Percentiles rank a stretch among this genome's conserved stretches.
phyloP scores from a whole-genome alignment of 2,113 vertebrate species.

The Dromiciops gliroides region DNA sequence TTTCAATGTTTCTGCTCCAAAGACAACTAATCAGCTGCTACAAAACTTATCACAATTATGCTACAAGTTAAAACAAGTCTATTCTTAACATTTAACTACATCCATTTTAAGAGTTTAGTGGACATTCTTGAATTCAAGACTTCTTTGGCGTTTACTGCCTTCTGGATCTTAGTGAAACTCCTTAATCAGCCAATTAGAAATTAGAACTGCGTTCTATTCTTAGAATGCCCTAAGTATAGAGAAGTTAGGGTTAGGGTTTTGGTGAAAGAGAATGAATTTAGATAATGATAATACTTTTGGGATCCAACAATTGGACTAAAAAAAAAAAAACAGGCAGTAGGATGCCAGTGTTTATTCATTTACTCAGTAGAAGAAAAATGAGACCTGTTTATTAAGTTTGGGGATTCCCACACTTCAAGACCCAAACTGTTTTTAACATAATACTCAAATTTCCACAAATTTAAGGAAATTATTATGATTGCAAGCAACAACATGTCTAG shows the following conservation, averaged over 20 bases:
- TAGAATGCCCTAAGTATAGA: background rate
- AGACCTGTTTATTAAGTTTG: background rate
- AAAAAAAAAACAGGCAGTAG: background rate
- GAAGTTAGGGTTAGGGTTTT: background rate
- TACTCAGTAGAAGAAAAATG: background rate
- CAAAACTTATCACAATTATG: background rate
- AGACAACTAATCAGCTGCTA: background rate
- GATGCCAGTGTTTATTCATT: background rate
- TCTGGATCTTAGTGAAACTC: background rate
- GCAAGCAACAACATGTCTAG: background rate
- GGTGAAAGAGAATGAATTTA: background rate
- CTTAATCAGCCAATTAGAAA: slow-evolving; percentile 30
- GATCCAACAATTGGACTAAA: too few species aligned
- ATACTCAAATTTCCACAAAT: background rate
- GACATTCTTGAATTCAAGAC: slow-evolving; percentile 17
- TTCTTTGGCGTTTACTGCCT: background rate
- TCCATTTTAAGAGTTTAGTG: background rate
- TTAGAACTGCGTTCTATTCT: background rate
- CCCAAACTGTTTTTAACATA: background rate
- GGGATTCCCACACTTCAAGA: background rate
- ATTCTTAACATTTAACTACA: background rate
- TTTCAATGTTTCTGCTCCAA: background rate
- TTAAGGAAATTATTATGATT: background rate
- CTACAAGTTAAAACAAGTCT: background rate
- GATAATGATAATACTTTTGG: background rate